Conservation (phyloP, 2,888 invertebrate genomes). For the Drosophila maculinotata region DNA sequence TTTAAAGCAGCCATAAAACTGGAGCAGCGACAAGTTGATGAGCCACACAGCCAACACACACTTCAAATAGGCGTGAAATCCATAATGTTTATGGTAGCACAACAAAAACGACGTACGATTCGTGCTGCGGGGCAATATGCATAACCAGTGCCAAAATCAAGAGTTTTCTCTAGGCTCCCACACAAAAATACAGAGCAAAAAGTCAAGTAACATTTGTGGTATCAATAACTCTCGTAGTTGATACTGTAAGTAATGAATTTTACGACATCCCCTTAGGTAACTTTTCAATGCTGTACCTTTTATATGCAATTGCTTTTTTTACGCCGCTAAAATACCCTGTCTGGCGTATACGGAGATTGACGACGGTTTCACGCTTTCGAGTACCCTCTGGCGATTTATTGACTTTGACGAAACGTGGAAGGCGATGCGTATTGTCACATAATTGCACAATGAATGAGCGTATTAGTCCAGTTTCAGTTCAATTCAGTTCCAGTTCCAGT, state of each 20-base stretch:
- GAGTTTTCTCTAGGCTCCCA: slow-evolving; percentile 6
- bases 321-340: slow-evolving; percentile 10
- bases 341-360: background rate
- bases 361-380: slow-evolving; percentile 26
- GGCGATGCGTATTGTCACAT: slow-evolving; percentile 54
- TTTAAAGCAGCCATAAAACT: slow-evolving; percentile 54
- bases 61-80: slow-evolving; percentile 53
- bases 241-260: too few relatives aligned
- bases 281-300: too few relatives aligned
- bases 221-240: too few relatives aligned
- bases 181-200: background rate
- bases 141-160: slow-evolving; percentile 4
- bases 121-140: slow-evolving; percentile 1
- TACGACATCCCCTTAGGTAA: background rate
- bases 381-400: slow-evolving; percentile 51
- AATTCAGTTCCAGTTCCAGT: slow-evolving; percentile 12
- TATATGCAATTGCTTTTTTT: background rate
- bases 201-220: too few relatives aligned
- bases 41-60: slow-evolving; percentile 3
- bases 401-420: slow-evolving; percentile 37
- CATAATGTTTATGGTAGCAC: slow-evolving; percentile 32
- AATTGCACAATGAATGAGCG: slow-evolving; percentile 70
- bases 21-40: slow-evolving; percentile 52
- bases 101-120: background rate
- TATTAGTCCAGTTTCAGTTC: slow-evolving; percentile 22